phyloP scores from a whole-genome alignment of 2,797 vertebrate genomes.

The Taeniopygia guttata region DNA sequence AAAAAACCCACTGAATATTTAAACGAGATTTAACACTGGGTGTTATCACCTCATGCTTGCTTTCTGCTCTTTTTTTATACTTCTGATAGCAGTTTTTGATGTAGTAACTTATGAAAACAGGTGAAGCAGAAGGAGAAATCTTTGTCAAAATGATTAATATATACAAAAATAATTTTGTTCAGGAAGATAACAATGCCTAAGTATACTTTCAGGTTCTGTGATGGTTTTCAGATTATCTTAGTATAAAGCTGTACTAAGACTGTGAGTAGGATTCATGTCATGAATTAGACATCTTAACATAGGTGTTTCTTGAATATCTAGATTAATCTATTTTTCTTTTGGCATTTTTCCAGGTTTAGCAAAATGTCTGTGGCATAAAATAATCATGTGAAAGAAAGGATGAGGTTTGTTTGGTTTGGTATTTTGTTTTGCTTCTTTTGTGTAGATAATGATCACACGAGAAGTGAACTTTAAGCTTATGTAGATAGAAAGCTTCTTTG shows the following conservation, averaged over 20 bases:
- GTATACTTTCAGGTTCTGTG: rapidly evolving
- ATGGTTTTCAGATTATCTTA: neutral
- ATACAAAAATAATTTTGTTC: neutral
- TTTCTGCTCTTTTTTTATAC: neutral
- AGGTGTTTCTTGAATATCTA: neutral
- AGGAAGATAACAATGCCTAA: neutral
- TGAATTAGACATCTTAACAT: neutral
- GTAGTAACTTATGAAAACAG: neutral
- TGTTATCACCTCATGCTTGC: neutral
- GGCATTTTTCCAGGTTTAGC: neutral
- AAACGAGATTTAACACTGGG: neutral
- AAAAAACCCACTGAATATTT: neutral
- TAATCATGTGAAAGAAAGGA: neutral
- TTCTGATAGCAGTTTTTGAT: neutral
- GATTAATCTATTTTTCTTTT: neutral
- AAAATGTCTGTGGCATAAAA: neutral
- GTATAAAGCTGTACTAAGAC: neutral
- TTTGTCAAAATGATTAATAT: neutral
- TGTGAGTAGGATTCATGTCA: neutral
- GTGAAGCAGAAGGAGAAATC: neutral
- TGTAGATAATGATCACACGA: neutral
- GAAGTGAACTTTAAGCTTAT: neutral
- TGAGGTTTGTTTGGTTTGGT: rapidly evolving
- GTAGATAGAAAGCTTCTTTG: neutral
- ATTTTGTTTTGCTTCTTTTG: neutral